phyloP scores from a whole-genome alignment of 1,140 invertebrate genomes.

The Cyclina sinensis region DNA sequence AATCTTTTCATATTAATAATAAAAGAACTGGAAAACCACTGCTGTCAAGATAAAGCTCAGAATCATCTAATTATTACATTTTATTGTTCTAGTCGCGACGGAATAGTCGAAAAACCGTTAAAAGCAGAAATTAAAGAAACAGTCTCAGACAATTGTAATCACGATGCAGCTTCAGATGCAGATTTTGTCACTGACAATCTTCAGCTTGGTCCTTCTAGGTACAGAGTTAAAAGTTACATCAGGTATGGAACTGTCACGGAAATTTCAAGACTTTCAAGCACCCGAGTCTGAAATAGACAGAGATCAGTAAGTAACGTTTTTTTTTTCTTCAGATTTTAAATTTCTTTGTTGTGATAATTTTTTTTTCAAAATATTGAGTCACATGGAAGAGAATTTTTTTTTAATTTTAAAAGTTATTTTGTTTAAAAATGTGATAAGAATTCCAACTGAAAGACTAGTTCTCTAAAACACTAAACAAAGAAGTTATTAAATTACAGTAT shows the following conservation, averaged over 20 bases:
- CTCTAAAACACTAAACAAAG: too few relatives aligned
- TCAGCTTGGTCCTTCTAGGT: neutral
- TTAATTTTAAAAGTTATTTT: too few relatives aligned
- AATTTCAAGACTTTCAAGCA: neutral
- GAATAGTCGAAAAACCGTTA: neutral
- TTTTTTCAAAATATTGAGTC: too few relatives aligned
- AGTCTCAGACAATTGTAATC: neutral
- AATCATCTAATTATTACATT: neutral
- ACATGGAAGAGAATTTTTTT: too few relatives aligned
- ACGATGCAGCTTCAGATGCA: conserved; percentile 4
- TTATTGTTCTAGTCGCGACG: neutral
- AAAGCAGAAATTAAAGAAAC: neutral
- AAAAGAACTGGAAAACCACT: too few relatives aligned
- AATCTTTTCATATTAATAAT: too few relatives aligned
- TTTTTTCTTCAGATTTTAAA: too few relatives aligned
- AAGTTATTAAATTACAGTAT: too few relatives aligned
- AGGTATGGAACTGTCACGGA: conserved; percentile 5
- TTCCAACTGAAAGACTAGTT: too few relatives aligned
- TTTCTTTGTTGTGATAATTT: too few relatives aligned
- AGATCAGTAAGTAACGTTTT: neutral
- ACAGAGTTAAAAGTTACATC: neutral
- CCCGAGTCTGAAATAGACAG: neutral
- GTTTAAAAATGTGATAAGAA: too few relatives aligned
- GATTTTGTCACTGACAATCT: neutral
- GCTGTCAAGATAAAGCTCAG: too few relatives aligned